phyloP scores from a whole-genome alignment of 2,888 invertebrate species.

The Ophonus ardosiacus region DNA sequence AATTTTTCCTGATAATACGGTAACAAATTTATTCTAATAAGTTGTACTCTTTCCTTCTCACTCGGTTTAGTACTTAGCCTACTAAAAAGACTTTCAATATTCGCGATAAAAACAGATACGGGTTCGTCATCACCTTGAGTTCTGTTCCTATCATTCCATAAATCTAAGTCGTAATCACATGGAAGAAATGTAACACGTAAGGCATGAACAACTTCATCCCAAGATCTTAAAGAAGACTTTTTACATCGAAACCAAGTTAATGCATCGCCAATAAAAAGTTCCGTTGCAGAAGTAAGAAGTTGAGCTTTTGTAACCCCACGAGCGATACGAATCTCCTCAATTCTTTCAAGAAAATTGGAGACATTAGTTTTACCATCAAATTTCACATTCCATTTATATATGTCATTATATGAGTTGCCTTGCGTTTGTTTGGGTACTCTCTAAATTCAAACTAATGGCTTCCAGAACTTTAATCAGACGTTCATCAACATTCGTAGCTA shows the following conservation, averaged over 20 bases:
- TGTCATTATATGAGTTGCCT: too few relatives aligned
- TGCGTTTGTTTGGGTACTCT: too few relatives aligned
- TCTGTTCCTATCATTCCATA: neutral
- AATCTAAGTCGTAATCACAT: neutral
- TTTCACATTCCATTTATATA: too few relatives aligned
- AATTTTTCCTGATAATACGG: neutral
- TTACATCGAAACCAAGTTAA: conserved; percentile 24
- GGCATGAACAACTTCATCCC: neutral
- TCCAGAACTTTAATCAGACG: too few relatives aligned
- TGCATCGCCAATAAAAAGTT: neutral
- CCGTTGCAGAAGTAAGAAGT: neutral
- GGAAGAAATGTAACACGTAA: conserved; percentile 11
- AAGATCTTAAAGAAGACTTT: too few relatives aligned
- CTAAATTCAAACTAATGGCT: too few relatives aligned
- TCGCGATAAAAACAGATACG: neutral
- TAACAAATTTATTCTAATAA: neutral
- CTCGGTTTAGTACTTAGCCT: neutral
- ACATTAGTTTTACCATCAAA: too few relatives aligned
- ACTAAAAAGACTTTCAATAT: conserved; percentile 37
- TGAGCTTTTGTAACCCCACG: too few relatives aligned
- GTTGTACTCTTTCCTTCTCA: neutral
- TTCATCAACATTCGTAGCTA: too few relatives aligned
- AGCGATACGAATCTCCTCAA: too few relatives aligned
- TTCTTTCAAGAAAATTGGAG: too few relatives aligned
- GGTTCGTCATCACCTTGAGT: neutral